Percentiles rank a stretch among this genome's conserved stretches.
Evolutionary conservation across 1,140 invertebrate genomes (phyloP).

Genomic region (Leptinotarsa lineolata): DNA sequence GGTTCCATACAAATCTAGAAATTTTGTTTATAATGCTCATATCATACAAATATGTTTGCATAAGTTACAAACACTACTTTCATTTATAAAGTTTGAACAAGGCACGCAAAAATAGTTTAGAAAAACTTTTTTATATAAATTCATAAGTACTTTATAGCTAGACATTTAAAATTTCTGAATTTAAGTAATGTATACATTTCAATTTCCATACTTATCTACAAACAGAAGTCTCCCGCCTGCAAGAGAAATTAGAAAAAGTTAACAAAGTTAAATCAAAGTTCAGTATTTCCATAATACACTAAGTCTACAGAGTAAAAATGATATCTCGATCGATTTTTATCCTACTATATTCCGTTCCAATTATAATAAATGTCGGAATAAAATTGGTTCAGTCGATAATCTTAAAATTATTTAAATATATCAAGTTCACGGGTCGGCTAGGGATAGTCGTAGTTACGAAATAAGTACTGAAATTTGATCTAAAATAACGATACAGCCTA

Average conservation of each 20-base stretch:
- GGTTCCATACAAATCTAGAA: conserved; percentile 52
- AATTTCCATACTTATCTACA: conserved; percentile 26
- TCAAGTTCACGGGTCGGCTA: conserved; percentile 1
- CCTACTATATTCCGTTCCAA: conserved; percentile 4
- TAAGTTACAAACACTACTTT: conserved; percentile 42
- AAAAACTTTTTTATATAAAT: conserved; percentile 40
- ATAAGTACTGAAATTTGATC: conserved; percentile 26
- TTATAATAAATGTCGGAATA: neutral
- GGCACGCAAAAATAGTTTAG: conserved; percentile 51
- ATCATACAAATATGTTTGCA: conserved; percentile 42
- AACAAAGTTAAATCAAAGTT: conserved; percentile 27
- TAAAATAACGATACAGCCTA: conserved; percentile 18
- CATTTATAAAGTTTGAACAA: conserved; percentile 49
- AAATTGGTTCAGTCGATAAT: conserved; percentile 16
- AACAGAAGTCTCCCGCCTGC: conserved; percentile 38
- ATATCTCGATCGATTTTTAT: neutral
- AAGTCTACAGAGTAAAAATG: conserved; percentile 14
- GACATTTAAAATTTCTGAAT: conserved; percentile 33
- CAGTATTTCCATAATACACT: conserved; percentile 13
- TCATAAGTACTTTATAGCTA: conserved; percentile 36
- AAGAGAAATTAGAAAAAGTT: conserved; percentile 39
- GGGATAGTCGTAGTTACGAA: conserved; percentile 15
- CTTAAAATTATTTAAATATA: conserved; percentile 20
- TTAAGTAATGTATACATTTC: conserved; percentile 21
- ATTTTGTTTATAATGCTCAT: conserved; percentile 46